Evolutionary conservation across 2,888 invertebrate genomes (phyloP).

Genomic region (Aricia artaxerxes): DNA sequence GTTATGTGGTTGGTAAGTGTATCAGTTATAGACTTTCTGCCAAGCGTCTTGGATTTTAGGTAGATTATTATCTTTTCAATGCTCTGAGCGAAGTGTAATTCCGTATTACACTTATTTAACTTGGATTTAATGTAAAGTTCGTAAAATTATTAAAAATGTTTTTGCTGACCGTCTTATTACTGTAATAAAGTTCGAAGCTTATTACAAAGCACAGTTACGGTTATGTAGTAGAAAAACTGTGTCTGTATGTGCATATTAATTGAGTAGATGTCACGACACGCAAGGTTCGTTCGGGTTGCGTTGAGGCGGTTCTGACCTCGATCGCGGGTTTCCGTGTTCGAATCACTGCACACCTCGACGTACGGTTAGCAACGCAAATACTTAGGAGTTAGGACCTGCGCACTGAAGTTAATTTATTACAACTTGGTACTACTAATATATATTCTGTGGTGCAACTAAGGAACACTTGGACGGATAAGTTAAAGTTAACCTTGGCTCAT

Average conservation of each 20-base stretch:
- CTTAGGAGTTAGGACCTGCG: background rate
- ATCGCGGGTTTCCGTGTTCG: conserved; percentile 23
- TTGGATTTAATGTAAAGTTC: background rate
- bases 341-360: conserved; percentile 17
- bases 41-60: background rate
- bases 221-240: conserved; percentile 28
- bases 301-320: conserved; percentile 14
- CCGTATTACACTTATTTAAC: no score
- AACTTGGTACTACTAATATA: background rate
- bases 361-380: conserved; percentile 16
- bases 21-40: background rate
- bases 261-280: conserved; percentile 28
- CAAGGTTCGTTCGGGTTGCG: conserved; percentile 26
- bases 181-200: conserved; percentile 18
- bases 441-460: background rate
- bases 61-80: no score
- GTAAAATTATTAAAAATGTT: background rate
- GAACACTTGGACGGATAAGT: background rate
- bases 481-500: background rate
- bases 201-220: conserved; percentile 29
- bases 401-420: background rate
- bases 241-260: conserved; percentile 28
- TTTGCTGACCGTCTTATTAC: background rate
- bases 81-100: no score
- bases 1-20: no score